A percentile compares a stretch with the other conserved stretches of the same genome.
phyloP scores from a whole-genome alignment of 37 sponge, comb jelly and placozoan species.

The Hormiphora californensis region DNA sequence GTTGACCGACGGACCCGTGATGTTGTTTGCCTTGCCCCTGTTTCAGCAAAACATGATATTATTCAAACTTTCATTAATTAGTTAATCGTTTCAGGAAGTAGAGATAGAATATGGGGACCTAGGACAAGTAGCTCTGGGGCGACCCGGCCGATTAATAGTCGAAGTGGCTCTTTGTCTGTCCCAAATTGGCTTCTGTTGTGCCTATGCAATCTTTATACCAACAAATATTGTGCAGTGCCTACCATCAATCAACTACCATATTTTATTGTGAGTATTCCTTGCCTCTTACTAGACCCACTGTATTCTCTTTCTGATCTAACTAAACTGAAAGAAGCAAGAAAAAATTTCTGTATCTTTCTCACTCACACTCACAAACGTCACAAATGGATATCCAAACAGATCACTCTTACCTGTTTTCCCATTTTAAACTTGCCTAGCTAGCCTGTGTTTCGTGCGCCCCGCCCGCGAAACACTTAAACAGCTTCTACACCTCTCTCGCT shows the following conservation, averaged over 20 bases:
- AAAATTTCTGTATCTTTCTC: not conserved
- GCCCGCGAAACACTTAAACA: no score
- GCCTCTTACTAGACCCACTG: no score
- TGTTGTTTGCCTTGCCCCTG: no score
- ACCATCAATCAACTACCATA: conserved; percentile 29
- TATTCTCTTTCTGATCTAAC: not conserved
- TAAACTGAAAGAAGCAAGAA: not conserved
- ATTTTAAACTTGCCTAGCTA: no score
- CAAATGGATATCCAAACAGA: no score
- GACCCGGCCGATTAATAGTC: conserved; percentile 66
- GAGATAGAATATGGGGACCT: conserved; percentile 85
- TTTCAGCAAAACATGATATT: no score
- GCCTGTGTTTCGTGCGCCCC: no score
- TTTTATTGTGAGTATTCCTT: not conserved
- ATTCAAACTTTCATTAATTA: not conserved
- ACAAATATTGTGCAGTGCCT: conserved; percentile 68
- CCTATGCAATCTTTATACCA: conserved; percentile 90
- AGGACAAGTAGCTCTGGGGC: conserved; percentile 71
- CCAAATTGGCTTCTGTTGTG: conserved; percentile 92
- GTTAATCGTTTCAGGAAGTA: not conserved
- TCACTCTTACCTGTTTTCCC: no score
- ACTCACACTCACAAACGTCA: no score
- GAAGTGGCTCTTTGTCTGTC: conserved; percentile 69
- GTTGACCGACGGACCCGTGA: no score
- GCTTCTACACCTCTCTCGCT: no score